Evolutionary conservation across 2,113 vertebrate genomes (phyloP).

Genomic region (Struthio camelus): DNA sequence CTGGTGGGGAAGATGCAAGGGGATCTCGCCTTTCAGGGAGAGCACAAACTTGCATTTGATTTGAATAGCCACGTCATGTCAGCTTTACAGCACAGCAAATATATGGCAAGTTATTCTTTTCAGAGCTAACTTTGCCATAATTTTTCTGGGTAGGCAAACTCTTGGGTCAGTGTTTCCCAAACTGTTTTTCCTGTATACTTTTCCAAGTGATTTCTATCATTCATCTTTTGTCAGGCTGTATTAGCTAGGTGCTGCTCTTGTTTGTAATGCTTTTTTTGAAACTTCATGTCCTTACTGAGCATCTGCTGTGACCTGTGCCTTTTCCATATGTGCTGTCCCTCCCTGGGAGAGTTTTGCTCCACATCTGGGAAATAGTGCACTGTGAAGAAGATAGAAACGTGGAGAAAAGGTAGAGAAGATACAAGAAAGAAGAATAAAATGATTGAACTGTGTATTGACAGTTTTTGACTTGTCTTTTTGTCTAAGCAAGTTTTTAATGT

Average conservation of each 20-base stretch:
- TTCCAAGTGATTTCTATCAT: not conserved
- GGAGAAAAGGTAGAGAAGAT: not conserved
- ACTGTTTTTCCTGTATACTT: not conserved
- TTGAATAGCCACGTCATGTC: too few relatives aligned
- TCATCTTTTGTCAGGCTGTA: not conserved
- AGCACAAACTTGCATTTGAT: not conserved
- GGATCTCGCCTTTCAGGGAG: accelerated
- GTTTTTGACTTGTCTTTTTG: not conserved
- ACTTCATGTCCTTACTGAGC: accelerated
- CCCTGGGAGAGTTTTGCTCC: not conserved
- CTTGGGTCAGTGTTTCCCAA: not conserved
- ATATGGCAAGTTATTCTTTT: accelerated
- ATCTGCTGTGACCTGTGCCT: accelerated
- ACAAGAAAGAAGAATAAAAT: not conserved
- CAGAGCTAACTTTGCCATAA: not conserved
- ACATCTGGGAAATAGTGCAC: accelerated
- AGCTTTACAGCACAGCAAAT: not conserved
- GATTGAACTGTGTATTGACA: accelerated
- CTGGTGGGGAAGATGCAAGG: too few relatives aligned
- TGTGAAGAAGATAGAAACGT: not conserved
- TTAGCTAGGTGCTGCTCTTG: accelerated
- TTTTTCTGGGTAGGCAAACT: not conserved
- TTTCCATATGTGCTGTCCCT: too few relatives aligned
- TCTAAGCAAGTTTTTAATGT: not conserved
- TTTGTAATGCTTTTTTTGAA: accelerated